Percentiles rank a stretch among this genome's conserved stretches.
Conservation (phyloP, 30 jellyfish, hydroid and myxozoan genomes). For the Phacellophora camtschatica region DNA sequence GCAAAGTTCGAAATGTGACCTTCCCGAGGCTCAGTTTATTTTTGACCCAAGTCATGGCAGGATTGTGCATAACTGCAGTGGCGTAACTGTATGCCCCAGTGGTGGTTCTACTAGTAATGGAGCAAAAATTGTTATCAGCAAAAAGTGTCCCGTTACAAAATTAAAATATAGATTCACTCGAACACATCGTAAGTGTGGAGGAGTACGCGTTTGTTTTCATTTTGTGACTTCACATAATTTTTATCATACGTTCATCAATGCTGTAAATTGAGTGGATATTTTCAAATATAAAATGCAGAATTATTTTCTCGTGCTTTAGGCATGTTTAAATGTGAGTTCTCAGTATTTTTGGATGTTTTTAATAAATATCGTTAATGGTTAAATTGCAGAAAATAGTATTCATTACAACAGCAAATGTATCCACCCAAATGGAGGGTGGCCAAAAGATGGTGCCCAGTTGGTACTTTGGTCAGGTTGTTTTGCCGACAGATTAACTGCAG, state of each 20-base stretch:
- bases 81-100: slow-evolving; percentile 82
- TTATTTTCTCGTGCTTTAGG: too few species aligned
- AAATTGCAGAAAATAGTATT: slow-evolving; percentile 4
- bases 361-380: too few species aligned
- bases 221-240: not conserved
- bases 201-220: too few species aligned
- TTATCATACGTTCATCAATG: too few species aligned
- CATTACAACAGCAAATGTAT: slow-evolving; percentile 50
- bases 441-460: slow-evolving; percentile 35
- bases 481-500: not conserved
- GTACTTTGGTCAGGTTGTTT: slow-evolving; percentile 76
- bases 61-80: slow-evolving; percentile 84
- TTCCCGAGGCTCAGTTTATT: slow-evolving; percentile 72
- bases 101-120: slow-evolving; percentile 40
- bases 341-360: too few species aligned
- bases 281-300: too few species aligned
- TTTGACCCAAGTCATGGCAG: slow-evolving; percentile 77
- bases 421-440: slow-evolving; percentile 70
- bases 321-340: too few species aligned
- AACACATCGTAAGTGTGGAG: slow-evolving; percentile 20
- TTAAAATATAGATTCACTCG: slow-evolving; percentile 37
- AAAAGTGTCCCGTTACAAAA: slow-evolving; percentile 49
- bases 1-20: slow-evolving; percentile 75
- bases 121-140: slow-evolving; percentile 1
- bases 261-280: not conserved